Evolutionary conservation across 2,888 invertebrate genomes (phyloP), one percentile per base, ranked within the genome.

Genomic region (Amiota communis): DNA sequence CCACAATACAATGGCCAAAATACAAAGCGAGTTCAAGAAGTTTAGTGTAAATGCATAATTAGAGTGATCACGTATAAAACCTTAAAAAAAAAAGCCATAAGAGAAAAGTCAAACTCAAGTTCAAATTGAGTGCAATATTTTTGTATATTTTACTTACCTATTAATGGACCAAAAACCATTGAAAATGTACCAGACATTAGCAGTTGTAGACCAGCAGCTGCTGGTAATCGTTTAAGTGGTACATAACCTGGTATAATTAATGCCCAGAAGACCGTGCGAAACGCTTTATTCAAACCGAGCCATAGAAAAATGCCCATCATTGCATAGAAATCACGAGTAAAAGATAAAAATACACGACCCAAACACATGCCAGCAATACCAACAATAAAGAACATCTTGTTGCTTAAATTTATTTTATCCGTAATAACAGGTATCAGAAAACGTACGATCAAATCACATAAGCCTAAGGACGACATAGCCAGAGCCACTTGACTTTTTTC

Each of bases 231-330:
- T 74, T 93, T 92, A 9, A 95, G 82, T 0, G 94, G 93, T 47
- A 95, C 94, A 85, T 95, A 92, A 0, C 92, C 92, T 1, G 95
- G 94, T 80, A 95, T 93, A 13, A 94, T 93, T 13, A 95, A 87
- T 0, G 93, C 93, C 92, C 94, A 93, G 83, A 94, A 94, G 23
- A 95, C 93, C 1, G 94, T 94, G 73, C 94, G 90, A 46, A 95
- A 88, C 0, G 93, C 94, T 89, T 95, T 95, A 36, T 93, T 94
- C 71, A 93, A 91, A 0, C 95, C 95, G 79, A 95, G 92, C 76
- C 93, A 91, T 0, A 92, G 90, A 9, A 93, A 93, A 8, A 93
- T 92, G 10, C 91, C 78, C 20, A 94, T 82, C 13, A 93, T 90
- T 0, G 92, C 87, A 13, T 87, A 86, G 80, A 92, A 93, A 2